Evolutionary conservation across 2,888 invertebrate genomes (phyloP).

Genomic region (Ypsolopha scabrella): DNA sequence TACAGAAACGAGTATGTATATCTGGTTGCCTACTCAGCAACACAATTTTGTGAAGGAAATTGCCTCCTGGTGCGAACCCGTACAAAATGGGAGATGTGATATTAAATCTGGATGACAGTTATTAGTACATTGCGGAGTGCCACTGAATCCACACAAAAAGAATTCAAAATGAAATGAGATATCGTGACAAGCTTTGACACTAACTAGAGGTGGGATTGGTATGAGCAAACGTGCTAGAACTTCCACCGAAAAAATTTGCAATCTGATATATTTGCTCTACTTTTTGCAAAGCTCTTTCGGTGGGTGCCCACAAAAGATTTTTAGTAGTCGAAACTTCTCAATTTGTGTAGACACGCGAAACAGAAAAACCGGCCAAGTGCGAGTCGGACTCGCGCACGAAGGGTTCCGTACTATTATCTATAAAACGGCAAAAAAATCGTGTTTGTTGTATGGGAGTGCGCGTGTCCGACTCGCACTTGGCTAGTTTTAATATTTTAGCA

Average conservation of each 20-base stretch:
- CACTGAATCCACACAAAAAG: slow-evolving; percentile 21
- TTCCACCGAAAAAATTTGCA: not conserved
- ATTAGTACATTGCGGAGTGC: slow-evolving; percentile 47
- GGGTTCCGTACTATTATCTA: no score
- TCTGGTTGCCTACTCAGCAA: slow-evolving; percentile 60
- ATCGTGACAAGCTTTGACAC: slow-evolving; percentile 21
- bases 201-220: slow-evolving; percentile 4
- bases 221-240: not conserved
- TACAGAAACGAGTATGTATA: slow-evolving; percentile 13
- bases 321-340: not conserved
- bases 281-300: not conserved
- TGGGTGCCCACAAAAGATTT: no score
- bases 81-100: slow-evolving; percentile 60
- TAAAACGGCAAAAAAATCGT: no score
- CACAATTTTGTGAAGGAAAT: slow-evolving; percentile 65
- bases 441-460: no score
- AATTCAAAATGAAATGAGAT: slow-evolving; percentile 36
- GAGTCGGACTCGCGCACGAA: no score
- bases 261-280: not conserved
- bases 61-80: slow-evolving; percentile 49
- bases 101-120: slow-evolving; percentile 67
- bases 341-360: no score
- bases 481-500: no score
- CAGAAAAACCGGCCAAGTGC: no score
- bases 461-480: no score